These are phyloP conservation scores for Nudaria mundana DNA, from an alignment of 2,888 invertebrate species.

Conservation along the genomic window DNA sequence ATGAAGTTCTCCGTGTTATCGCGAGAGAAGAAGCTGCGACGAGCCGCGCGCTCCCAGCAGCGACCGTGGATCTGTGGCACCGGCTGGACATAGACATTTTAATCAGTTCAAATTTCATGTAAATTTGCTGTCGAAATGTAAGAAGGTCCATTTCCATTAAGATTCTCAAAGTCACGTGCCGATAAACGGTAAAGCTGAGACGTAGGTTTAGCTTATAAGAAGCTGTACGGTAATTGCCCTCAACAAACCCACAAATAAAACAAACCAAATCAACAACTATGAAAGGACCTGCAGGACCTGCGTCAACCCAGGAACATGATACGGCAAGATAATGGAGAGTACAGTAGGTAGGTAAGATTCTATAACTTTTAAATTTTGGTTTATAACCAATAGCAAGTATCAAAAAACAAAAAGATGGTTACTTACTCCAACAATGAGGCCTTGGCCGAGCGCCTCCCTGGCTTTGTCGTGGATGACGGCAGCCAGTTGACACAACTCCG, in stretches of 20 bases:
- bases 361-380: no score
- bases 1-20: constrained; percentile 96
- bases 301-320: no score
- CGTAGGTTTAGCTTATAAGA: no score
- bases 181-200: no score
- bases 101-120: background rate
- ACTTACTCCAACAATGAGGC: constrained; percentile 82
- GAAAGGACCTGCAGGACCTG: no score
- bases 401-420: no score
- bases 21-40: constrained; percentile 92
- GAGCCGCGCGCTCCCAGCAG: constrained; percentile 91
- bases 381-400: no score
- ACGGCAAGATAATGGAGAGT: no score
- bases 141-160: background rate
- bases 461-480: constrained; percentile 89
- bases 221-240: no score
- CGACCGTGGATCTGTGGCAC: constrained; percentile 87
- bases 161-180: no score
- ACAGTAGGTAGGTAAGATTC: no score
- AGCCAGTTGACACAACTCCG: constrained; percentile 90
- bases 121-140: background rate
- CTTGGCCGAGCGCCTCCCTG: constrained; percentile 83
- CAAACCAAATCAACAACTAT: no score
- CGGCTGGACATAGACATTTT: constrained; percentile 68
- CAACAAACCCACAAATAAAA: background rate